Percentiles rank a stretch among this genome's conserved stretches.
Evolutionary conservation across 2,113 vertebrate genomes (phyloP).

Genomic region (Ciconia stormi): DNA sequence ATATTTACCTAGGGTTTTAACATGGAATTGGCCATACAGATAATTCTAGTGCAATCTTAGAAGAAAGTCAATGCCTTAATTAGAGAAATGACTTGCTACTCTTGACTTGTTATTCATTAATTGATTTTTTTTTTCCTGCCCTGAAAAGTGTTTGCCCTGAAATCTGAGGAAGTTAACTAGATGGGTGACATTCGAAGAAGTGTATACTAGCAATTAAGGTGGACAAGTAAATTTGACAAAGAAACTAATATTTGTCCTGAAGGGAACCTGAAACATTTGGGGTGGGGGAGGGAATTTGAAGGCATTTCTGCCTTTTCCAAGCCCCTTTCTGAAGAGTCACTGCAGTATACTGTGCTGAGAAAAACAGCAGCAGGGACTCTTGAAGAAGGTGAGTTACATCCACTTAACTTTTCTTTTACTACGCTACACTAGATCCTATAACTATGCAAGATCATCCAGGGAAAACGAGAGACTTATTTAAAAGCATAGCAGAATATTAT

Average conservation of each 20-base stretch:
- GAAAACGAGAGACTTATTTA: not conserved
- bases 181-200: not conserved
- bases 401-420: not conserved
- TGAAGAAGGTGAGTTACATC: not conserved
- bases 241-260: not conserved
- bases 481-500: constrained; percentile 4
- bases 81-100: constrained; percentile 1
- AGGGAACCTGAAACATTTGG: not conserved
- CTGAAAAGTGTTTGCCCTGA: constrained; percentile 24
- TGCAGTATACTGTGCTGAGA: not conserved
- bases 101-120: not conserved
- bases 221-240: not conserved
- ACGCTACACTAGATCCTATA: not conserved
- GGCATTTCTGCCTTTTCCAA: not conserved
- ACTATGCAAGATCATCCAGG: not conserved
- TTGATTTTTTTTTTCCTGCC: not conserved
- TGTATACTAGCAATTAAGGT: not conserved
- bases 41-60: constrained; percentile 13
- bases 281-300: not conserved
- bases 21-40: constrained; percentile 1
- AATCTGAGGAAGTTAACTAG: constrained; percentile 26
- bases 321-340: not conserved
- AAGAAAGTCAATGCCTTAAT: constrained; percentile 33
- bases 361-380: not conserved
- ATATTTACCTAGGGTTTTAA: constrained; percentile 44